phyloP scores from a whole-genome alignment of 2,888 invertebrate species.

The Harpalus rubripes region DNA sequence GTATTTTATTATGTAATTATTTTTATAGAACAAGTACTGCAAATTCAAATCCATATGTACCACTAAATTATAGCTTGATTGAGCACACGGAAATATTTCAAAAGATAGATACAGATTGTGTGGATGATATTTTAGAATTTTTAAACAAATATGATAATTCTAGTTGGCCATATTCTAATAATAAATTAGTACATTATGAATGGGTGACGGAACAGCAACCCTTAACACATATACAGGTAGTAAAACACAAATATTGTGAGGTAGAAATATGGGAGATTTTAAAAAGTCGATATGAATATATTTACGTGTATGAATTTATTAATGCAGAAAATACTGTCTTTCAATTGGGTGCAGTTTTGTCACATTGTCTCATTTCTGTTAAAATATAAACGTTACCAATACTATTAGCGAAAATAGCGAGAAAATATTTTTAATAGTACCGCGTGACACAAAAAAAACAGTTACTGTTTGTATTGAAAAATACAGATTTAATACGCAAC shows the following conservation, averaged over 20 bases:
- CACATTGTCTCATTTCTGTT: too few species aligned
- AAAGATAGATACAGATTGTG: constrained; percentile 77
- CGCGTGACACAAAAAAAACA: too few species aligned
- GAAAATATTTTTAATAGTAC: too few species aligned
- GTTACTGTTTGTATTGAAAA: too few species aligned
- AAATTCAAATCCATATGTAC: constrained; percentile 78
- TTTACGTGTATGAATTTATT: too few species aligned
- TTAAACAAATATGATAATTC: constrained; percentile 74
- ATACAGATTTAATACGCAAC: too few species aligned
- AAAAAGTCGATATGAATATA: too few species aligned
- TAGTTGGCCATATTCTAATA: constrained; percentile 80
- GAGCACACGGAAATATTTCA: constrained; percentile 80
- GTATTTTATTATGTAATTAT: background rate
- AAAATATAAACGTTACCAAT: too few species aligned
- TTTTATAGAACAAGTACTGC: constrained; percentile 33
- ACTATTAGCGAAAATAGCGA: too few species aligned
- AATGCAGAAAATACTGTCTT: too few species aligned
- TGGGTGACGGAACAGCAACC: constrained; percentile 81
- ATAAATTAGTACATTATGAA: constrained; percentile 76
- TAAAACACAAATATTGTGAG: background rate
- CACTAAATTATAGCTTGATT: constrained; percentile 80
- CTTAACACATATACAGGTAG: constrained; percentile 80
- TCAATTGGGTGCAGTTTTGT: too few species aligned
- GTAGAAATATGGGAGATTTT: too few species aligned
- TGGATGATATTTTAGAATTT: constrained; percentile 76